Conservation (phyloP, 1,140 invertebrate genomes). For the Atta texana region DNA sequence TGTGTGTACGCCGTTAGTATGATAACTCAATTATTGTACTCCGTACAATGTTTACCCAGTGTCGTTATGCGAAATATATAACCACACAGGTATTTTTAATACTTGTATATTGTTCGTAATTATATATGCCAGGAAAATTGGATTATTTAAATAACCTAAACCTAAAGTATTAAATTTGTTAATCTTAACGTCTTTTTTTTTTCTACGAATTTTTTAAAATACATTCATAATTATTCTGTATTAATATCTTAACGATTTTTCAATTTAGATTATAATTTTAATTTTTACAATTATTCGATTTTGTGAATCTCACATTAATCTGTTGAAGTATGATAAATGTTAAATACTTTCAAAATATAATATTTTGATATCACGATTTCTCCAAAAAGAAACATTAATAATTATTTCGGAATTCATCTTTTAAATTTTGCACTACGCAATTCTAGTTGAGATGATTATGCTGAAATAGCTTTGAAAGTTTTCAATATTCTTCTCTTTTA, state of each 20-base stretch:
- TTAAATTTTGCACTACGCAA: background rate
- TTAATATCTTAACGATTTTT: background rate
- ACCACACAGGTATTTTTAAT: conserved; percentile 2
- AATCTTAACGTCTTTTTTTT: background rate
- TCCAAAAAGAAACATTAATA: background rate
- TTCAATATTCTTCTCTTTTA: conserved; percentile 29
- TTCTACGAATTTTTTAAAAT: background rate
- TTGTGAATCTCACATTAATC: background rate
- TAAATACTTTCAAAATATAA: background rate
- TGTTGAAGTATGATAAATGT: background rate
- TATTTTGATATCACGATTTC: background rate
- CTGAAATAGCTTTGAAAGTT: background rate
- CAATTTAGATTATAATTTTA: background rate
- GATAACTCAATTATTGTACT: conserved; percentile 69
- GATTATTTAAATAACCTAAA: background rate
- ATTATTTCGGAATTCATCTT: conserved; percentile 6
- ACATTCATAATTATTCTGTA: background rate
- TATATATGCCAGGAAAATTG: background rate
- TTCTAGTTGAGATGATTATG: background rate
- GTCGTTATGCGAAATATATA: conserved; percentile 47
- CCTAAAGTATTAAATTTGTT: background rate
- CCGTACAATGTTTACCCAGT: conserved; percentile 38
- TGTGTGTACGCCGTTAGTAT: conserved; percentile 62
- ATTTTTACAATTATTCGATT: background rate
- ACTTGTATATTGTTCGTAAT: background rate